Base-by-base conservation (phyloP, 2,113 vertebrate species). In the Egretta garzetta region DNA sequence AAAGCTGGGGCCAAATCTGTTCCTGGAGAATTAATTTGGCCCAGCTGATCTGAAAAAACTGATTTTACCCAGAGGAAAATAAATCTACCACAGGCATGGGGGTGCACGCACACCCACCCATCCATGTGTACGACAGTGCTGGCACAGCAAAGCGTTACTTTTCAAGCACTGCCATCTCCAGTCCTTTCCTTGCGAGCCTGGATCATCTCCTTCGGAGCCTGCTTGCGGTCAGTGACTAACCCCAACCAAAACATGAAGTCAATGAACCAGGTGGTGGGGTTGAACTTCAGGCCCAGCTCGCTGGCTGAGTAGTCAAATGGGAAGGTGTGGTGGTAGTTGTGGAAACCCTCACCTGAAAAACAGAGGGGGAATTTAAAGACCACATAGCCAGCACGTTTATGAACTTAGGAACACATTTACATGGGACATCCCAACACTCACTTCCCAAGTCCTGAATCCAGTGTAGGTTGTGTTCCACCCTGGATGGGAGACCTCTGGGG, bases 191-290 rank as follows among this genome's bases (percentile, higher is more conserved):
- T 99, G 88, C 97, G 97, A 52, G 98, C 98, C 90, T 98, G 89
- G 45, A 98, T 97, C 98, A 98, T 97, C 67, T 98, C 95, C 88
- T 97, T 97, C 1, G 98, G 97, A 27, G 96, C 98, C 89, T 92
- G 96, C 93, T 97, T 99, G 88, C 97, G 96, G 68, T 98, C 98
- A 60, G 98, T 98, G 92, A 98, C 98, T 84, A 99, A 82, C 53
- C 98, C 98, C 93, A 99, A 90, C 97, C 98, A 98, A 93, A 98
- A 99, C 98, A 98, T 98, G 97, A 98, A 97, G 96, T 99, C 98
- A 96, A 99, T 99, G 96, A 99, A 98, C 97, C 98, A 99, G 13
- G 99, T 99, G 94, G 99, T 98, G 41, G 98, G 98, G 97, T 99
- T 99, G 96, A 98, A 98, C 87, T 98, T 98, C 81, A 99, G 93